Evolutionary conservation across 1,140 invertebrate genomes (phyloP).

Genomic region (Spodoptera frugiperda): DNA sequence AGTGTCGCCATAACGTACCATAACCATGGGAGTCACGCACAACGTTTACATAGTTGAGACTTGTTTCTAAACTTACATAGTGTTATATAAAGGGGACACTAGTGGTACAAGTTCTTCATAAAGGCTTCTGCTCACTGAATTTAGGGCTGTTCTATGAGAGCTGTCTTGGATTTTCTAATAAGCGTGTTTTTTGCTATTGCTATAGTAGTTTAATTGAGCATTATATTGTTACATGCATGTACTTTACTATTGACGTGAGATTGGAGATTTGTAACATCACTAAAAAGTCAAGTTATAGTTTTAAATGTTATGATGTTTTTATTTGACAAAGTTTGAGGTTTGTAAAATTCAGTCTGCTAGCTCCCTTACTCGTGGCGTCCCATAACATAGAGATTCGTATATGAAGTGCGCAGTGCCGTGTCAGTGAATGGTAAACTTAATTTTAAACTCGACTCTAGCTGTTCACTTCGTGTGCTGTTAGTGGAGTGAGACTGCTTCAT

Average conservation of each 20-base stretch:
- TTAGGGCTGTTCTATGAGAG: not conserved
- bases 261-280: no score
- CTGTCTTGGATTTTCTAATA: not conserved
- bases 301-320: no score
- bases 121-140: not conserved
- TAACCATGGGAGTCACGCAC: conserved; percentile 46
- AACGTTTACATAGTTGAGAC: conserved; percentile 42
- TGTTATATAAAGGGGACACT: conserved; percentile 27
- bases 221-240: no score
- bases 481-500: not conserved
- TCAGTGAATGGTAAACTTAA: conserved; percentile 20
- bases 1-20: conserved; percentile 3
- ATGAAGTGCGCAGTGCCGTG: not conserved
- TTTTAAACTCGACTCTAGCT: conserved; percentile 20
- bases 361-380: not conserved
- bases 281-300: no score
- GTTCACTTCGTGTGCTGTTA: not conserved
- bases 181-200: no score
- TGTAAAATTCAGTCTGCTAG: not conserved
- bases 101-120: not conserved
- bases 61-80: conserved; percentile 32
- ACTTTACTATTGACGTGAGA: no score
- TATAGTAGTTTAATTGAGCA: no score
- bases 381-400: conserved; percentile 11
- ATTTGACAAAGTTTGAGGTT: no score